Conservation (phyloP, 1,140 invertebrate genomes). For the Panagrolaimus sp. region DNA sequence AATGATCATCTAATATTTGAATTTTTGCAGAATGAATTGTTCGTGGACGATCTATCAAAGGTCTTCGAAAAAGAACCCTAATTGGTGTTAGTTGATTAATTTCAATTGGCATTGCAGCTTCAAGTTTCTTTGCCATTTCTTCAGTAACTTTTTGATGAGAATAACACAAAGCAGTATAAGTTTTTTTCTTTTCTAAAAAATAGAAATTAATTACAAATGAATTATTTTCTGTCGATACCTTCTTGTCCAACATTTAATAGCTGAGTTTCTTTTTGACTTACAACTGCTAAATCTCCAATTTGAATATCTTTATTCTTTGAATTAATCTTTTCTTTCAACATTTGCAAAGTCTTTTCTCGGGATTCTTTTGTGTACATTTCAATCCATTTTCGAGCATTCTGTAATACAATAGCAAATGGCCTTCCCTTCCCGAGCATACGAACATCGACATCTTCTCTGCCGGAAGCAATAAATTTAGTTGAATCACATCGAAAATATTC, state of each 20-base stretch:
- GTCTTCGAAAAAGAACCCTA: constrained; percentile 53
- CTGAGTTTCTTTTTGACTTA: constrained; percentile 41
- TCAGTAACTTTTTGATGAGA: constrained; percentile 36
- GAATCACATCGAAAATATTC: constrained; percentile 37
- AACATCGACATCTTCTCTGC: constrained; percentile 60
- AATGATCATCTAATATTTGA: constrained; percentile 41
- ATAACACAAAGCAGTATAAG: constrained; percentile 55
- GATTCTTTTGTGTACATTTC: constrained; percentile 20
- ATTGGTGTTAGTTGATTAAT: constrained; percentile 55
- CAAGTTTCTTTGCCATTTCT: constrained; percentile 35
- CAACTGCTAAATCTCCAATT: constrained; percentile 34
- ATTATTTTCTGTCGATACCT: neutral
- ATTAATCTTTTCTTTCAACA: constrained; percentile 20
- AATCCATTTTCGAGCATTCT: constrained; percentile 30
- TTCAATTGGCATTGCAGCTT: constrained; percentile 39
- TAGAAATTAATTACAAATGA: neutral
- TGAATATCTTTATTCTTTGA: constrained; percentile 32
- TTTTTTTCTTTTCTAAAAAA: constrained; percentile 54
- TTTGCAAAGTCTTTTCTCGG: neutral
- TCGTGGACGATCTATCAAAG: constrained; percentile 52
- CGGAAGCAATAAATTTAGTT: constrained; percentile 45
- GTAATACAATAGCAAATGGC: constrained; percentile 56
- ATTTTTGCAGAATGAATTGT: constrained; percentile 44
- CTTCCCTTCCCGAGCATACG: constrained; percentile 62
- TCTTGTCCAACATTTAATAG: constrained; percentile 49